phyloP scores from a whole-genome alignment of 2,797 vertebrate genomes.

The Ctenosaura bakeri region DNA sequence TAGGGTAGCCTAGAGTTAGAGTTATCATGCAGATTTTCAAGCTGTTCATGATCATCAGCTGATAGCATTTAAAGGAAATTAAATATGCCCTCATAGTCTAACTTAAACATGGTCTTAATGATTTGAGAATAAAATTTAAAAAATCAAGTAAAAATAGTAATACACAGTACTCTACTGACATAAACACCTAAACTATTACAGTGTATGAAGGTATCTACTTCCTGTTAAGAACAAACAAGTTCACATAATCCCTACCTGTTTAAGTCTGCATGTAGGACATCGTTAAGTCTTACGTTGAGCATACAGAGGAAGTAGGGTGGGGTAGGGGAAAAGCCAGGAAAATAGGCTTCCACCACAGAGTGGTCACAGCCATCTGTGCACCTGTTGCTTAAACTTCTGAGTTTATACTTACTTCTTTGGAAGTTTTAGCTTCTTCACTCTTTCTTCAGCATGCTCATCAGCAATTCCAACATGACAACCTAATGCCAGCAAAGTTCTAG shows the following conservation, averaged over 20 bases:
- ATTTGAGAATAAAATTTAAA: background rate
- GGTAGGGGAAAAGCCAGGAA: background rate
- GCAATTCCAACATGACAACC: slow-evolving; percentile 94
- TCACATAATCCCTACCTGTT: background rate
- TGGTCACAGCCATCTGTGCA: background rate
- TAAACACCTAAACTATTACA: background rate
- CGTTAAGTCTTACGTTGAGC: background rate
- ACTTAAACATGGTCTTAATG: background rate
- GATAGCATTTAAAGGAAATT: background rate
- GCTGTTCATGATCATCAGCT: background rate
- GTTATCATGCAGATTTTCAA: too few relatives aligned
- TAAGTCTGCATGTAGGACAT: background rate
- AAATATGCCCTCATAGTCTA: background rate
- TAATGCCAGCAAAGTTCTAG: slow-evolving; percentile 91
- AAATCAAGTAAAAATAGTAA: background rate
- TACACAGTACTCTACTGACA: background rate
- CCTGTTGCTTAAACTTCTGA: background rate
- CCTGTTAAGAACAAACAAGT: background rate
- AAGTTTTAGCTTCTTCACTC: slow-evolving; percentile 92
- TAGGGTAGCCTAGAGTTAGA: too few relatives aligned
- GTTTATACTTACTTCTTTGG: slow-evolving; percentile 88
- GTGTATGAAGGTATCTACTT: background rate
- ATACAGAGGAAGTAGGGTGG: background rate
- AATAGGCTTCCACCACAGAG: background rate
- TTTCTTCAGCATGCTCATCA: slow-evolving; percentile 92